Conservation (phyloP, 2,113 vertebrate species). For the Silurus glanis region DNA sequence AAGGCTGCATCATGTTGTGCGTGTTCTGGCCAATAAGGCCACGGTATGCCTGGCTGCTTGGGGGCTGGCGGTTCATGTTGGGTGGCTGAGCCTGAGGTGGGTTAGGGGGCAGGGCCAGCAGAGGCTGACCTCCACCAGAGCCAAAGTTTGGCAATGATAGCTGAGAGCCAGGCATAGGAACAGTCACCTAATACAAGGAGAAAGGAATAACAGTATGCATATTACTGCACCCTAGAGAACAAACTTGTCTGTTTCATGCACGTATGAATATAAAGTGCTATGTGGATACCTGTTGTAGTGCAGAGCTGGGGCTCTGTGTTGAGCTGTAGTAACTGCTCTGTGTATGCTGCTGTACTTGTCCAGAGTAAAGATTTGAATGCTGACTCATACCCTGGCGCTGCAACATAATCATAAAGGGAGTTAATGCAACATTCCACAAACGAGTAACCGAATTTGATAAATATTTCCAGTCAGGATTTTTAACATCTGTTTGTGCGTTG, state of each 20-base stretch:
- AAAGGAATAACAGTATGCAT: background rate
- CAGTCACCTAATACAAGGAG: conserved; percentile 78
- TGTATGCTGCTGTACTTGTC: conserved; percentile 92
- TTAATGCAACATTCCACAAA: background rate
- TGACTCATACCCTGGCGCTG: conserved; percentile 96
- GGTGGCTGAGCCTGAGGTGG: conserved; percentile 86
- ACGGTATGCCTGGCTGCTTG: conserved; percentile 86
- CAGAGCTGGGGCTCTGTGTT: conserved; percentile 87
- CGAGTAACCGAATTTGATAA: no score
- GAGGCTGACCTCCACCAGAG: conserved; percentile 87
- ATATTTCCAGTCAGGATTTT: no score
- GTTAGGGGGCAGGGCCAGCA: conserved; percentile 88
- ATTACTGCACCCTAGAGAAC: background rate
- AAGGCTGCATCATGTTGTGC: conserved; percentile 87
- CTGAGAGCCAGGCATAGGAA: conserved; percentile 89
- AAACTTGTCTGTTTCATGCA: conserved; percentile 60
- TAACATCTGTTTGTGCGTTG: background rate
- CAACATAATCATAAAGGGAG: conserved; percentile 5
- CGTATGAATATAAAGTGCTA: conserved; percentile 53
- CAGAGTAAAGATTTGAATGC: conserved; percentile 94
- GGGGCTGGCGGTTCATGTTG: conserved; percentile 84
- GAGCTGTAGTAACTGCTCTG: conserved; percentile 97
- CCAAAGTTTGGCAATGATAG: conserved; percentile 91
- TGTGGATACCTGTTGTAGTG: conserved; percentile 87
- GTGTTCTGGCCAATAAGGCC: conserved; percentile 87